A percentile compares a stretch with the other conserved stretches of the same genome.
Conservation (phyloP, 2,797 vertebrate genomes). For the Onychomys leucogaster region DNA sequence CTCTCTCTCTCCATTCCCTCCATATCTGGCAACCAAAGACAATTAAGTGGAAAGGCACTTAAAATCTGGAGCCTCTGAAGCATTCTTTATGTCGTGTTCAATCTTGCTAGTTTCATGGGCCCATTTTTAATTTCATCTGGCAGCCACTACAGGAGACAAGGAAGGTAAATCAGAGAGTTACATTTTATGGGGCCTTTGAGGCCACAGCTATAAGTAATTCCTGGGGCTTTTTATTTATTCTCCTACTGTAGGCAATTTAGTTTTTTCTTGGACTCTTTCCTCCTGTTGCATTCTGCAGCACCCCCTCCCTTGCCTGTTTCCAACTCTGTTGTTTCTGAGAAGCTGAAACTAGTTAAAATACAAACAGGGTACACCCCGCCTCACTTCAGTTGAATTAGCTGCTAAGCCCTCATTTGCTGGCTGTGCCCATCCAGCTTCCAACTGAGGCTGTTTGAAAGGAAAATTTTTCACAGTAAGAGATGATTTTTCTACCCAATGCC, state of each 20-base stretch:
- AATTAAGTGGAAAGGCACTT: conserved; percentile 69
- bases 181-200: conserved; percentile 77
- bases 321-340: conserved; percentile 45
- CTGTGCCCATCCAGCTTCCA: conserved; percentile 67
- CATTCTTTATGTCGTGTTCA: conserved; percentile 60
- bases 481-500: conserved; percentile 78
- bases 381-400: conserved; percentile 22
- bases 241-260: conserved; percentile 66
- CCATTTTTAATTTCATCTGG: conserved; percentile 82
- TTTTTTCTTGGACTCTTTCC: conserved; percentile 51
- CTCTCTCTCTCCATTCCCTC: not conserved
- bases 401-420: not conserved
- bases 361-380: not conserved
- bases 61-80: conserved; percentile 57
- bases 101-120: conserved; percentile 65
- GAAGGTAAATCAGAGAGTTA: conserved; percentile 75
- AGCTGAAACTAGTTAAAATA: conserved; percentile 22
- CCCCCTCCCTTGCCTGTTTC: not conserved
- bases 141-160: conserved; percentile 64
- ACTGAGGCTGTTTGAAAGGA: conserved; percentile 69
- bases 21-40: conserved; percentile 52
- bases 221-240: conserved; percentile 78
- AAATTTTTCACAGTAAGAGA: conserved; percentile 64
- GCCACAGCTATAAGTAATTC: conserved; percentile 68
- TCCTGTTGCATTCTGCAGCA: conserved; percentile 53